Conservation (phyloP, 2,113 vertebrate species). For the Dryoscopus gambensis region DNA sequence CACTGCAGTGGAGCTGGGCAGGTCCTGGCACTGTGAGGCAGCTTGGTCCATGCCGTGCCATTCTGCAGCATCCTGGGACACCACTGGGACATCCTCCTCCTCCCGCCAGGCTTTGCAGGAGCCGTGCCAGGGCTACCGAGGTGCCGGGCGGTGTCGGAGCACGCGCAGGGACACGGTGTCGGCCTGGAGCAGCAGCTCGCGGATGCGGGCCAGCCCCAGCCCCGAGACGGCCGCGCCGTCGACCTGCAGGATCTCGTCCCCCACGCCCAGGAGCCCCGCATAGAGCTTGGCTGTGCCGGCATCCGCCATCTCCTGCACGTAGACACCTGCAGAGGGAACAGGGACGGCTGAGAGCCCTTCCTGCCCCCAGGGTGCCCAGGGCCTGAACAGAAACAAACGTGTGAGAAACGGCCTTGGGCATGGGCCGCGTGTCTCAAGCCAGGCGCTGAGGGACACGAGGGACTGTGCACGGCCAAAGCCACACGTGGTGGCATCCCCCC, state of each 20-base stretch:
- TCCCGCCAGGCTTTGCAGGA: fast-evolving
- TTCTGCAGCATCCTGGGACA: background rate
- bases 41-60: fast-evolving
- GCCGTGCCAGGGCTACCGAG: conserved; percentile 32
- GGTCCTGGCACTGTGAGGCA: fast-evolving
- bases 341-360: background rate
- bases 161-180: conserved; percentile 82
- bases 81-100: fast-evolving
- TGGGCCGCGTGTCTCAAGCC: fast-evolving
- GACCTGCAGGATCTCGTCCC: conserved; percentile 93
- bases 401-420: background rate
- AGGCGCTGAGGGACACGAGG: fast-evolving
- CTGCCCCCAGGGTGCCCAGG: background rate
- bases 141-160: conserved; percentile 77
- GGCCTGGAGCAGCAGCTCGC: conserved; percentile 75
- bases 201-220: conserved; percentile 80
- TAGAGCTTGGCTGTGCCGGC: conserved; percentile 82
- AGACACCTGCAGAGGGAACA: conserved; percentile 74
- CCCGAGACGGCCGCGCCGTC: conserved; percentile 84
- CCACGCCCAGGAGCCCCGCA: conserved; percentile 82
- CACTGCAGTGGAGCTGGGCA: fast-evolving
- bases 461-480: background rate
- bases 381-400: background rate
- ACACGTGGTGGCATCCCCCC: fast-evolving
- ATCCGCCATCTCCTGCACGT: conserved; percentile 87